phyloP scores from a whole-genome alignment of 2,797 vertebrate genomes.

The Gymnoscopelus braueri region DNA sequence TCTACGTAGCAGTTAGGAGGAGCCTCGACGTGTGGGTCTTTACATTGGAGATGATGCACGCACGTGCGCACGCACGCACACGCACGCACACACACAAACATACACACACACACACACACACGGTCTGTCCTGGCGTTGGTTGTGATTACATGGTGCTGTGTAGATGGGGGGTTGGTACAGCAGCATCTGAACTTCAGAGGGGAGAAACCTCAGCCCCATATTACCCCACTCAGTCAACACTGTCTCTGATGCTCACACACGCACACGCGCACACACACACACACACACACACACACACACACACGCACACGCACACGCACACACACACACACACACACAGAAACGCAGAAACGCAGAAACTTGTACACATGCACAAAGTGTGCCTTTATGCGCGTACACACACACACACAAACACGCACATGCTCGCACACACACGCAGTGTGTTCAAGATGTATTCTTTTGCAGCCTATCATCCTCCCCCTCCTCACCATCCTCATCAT shows the following conservation, averaged over 20 bases:
- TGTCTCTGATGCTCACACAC: constrained; percentile 52
- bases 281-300: neutral
- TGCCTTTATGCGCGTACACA: constrained; percentile 3
- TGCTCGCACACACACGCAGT: neutral
- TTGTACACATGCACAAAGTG: neutral
- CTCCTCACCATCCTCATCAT: no score
- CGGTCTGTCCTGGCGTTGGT: constrained; percentile 43
- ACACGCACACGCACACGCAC: neutral
- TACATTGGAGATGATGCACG: no score
- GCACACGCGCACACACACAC: neutral
- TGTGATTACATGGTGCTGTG: constrained; percentile 69
- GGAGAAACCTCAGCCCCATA: constrained; percentile 57
- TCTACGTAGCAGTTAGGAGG: no score
- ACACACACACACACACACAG: constrained; percentile 1
- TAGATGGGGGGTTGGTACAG: constrained; percentile 27
- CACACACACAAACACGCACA: constrained; percentile 13
- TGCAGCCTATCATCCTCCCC: no score
- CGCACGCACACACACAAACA: neutral
- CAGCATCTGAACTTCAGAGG: constrained; percentile 43
- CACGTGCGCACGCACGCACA: neutral
- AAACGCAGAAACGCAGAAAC: neutral
- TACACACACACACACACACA: neutral
- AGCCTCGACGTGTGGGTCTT: no score
- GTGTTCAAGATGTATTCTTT: no score
- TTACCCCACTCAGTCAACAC: constrained; percentile 66